These are phyloP conservation scores for Sinonovacula constricta DNA, from an alignment of 1,140 invertebrate genomes.

Conservation along the genomic window DNA sequence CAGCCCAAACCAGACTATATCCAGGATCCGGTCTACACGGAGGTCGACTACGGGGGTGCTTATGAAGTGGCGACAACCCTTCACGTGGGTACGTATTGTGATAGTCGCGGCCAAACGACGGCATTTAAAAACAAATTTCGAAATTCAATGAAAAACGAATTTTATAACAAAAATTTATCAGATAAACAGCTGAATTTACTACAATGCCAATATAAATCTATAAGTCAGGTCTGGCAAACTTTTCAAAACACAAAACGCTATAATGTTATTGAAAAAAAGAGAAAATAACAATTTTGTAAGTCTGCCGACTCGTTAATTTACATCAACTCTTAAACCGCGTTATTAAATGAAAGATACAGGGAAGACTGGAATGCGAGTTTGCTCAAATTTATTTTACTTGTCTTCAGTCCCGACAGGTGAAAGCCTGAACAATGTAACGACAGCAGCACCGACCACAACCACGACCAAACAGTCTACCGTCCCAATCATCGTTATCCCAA, in stretches of 20 bases:
- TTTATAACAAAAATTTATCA: not conserved
- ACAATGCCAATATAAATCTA: not conserved
- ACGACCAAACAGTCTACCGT: not conserved
- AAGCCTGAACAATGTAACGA: not conserved
- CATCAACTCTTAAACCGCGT: not conserved
- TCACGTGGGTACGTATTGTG: not conserved
- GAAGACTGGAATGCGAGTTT: not conserved
- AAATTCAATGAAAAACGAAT: not conserved
- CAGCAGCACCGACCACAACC: not conserved
- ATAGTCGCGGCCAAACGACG: too few relatives aligned
- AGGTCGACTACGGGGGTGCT: constrained; percentile 42
- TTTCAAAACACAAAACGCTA: not conserved
- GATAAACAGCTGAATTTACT: not conserved
- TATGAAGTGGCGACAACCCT: constrained; percentile 30
- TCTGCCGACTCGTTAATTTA: not conserved
- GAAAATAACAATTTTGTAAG: too few relatives aligned
- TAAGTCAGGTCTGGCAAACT: not conserved
- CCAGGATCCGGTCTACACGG: constrained; percentile 25
- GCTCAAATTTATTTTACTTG: not conserved
- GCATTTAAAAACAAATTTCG: not conserved
- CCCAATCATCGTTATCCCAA: not conserved
- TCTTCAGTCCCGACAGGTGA: not conserved
- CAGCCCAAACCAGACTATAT: constrained; percentile 31
- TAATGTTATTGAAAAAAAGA: too few relatives aligned
- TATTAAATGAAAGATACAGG: not conserved